These are phyloP conservation scores for Chondrosia reniformis DNA, from an alignment of 37 sponge, comb jelly and placozoan genomes.

Conservation along the genomic window DNA sequence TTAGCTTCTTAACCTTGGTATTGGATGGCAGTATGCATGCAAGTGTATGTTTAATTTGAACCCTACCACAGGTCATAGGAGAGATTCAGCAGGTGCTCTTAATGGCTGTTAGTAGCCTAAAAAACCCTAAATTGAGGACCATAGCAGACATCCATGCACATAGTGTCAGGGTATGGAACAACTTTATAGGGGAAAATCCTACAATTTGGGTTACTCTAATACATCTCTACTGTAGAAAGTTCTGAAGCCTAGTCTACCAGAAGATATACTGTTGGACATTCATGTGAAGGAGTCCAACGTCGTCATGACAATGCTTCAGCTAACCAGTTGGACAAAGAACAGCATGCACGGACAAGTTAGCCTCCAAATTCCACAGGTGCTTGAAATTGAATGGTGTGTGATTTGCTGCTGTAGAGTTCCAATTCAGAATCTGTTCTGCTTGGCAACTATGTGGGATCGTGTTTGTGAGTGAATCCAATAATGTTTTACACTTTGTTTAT, in stretches of 20 bases:
- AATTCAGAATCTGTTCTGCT: no score
- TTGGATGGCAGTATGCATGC: background rate
- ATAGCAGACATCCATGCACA: background rate
- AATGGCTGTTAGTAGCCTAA: background rate
- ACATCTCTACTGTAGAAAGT: conserved; percentile 29
- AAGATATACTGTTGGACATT: conserved; percentile 53
- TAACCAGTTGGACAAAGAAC: no score
- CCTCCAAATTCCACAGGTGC: background rate
- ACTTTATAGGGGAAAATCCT: no score
- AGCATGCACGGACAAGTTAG: background rate
- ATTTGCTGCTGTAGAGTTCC: no score
- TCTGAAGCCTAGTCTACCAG: conserved; percentile 66
- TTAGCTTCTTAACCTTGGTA: no score
- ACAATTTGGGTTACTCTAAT: no score
- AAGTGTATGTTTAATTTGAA: background rate
- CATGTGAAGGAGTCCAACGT: conserved; percentile 50
- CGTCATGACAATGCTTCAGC: conserved; percentile 46
- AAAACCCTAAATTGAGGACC: background rate
- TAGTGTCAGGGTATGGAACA: background rate
- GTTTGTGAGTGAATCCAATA: no score
- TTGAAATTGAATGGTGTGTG: background rate
- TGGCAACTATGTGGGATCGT: no score
- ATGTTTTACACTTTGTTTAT: no score
- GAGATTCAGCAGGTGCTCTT: background rate
- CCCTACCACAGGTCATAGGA: background rate